Base-by-base conservation (phyloP, 2,797 vertebrate species). In the Hephaestus fuliginosus region DNA sequence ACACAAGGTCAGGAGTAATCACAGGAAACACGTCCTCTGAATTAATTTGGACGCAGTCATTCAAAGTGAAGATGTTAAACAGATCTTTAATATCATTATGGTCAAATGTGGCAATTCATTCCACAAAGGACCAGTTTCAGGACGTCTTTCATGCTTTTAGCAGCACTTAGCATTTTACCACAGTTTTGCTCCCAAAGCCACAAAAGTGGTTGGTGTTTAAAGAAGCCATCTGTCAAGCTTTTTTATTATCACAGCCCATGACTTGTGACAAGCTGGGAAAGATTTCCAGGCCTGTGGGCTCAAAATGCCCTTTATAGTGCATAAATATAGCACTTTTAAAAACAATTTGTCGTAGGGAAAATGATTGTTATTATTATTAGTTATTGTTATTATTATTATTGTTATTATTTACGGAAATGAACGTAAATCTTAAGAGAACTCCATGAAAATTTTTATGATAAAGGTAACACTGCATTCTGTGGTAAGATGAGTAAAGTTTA, bases 1-100 rank as follows among this genome's bases (percentile, higher is more conserved):
- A 68, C 68, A 55, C 65, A 77, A 91, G 76, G 87, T 84, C 88
- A 74, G 70, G 71, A 76, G 79, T 86, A 84, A 78, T 83, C 64
- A 86, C 84, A 86, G 87, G 65, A 84, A 87, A 76, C 63, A 3
- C 52, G 48, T 72, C 83, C 76, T 75, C 53, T 33, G 73, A 72
- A 74, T 64, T 82, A 22, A 86, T 74, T 67, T 56, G 53, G 81
- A 75, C 14, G 5, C 60, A 73, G 74, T 82, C 56, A 48, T 55
- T 76, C 48, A 69, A 76, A 86, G 56, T 70, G 46, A 81, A 90
- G 39, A 72, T 52, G 58, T 62, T 68, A 68, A 76, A 72, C 69
- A 69, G 33, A 53, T 58, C 28, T 74, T 78, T 61, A 69, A 43
- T 53, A n/a, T 70, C 28, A 18, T 53, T n/a, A 57, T 15, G 66